Evolutionary conservation across 1,140 invertebrate genomes (phyloP).

Genomic region (Pachypeltis micranthus): DNA sequence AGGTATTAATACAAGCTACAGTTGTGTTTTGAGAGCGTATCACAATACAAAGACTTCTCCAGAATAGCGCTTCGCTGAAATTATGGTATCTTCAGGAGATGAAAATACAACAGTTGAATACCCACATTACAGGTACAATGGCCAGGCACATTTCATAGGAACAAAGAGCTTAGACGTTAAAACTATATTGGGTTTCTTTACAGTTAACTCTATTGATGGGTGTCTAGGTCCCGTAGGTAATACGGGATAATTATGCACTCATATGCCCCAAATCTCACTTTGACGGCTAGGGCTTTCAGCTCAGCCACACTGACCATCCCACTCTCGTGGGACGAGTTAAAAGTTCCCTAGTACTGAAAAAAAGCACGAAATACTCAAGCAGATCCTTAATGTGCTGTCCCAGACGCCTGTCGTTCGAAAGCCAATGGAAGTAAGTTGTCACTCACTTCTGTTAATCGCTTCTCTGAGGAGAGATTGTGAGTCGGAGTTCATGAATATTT

Average conservation of each 20-base stretch:
- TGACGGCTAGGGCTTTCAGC: no score
- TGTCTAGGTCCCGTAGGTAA: no score
- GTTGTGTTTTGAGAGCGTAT: no score
- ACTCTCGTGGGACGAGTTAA: not conserved
- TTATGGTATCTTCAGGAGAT: not conserved
- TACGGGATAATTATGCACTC: no score
- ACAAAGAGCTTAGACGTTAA: slow-evolving; percentile 33
- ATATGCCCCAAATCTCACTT: no score
- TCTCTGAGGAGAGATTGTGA: slow-evolving; percentile 36
- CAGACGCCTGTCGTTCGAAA: not conserved
- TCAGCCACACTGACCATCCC: slow-evolving; percentile 18
- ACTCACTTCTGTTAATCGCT: slow-evolving; percentile 40
- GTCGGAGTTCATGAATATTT: slow-evolving; percentile 41
- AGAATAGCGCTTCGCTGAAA: not conserved
- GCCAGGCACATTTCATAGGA: slow-evolving; percentile 41
- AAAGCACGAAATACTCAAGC: no score
- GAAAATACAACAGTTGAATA: not conserved
- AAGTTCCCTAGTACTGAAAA: not conserved
- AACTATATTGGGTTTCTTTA: no score
- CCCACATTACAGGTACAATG: not conserved
- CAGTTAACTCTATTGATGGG: no score
- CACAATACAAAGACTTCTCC: no score
- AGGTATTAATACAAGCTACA: no score
- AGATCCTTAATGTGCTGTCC: no score
- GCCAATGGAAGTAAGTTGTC: not conserved